Percentiles rank a stretch among this genome's conserved stretches.
phyloP scores from a whole-genome alignment of 2,888 invertebrate genomes.

The Smittia aterrima region DNA sequence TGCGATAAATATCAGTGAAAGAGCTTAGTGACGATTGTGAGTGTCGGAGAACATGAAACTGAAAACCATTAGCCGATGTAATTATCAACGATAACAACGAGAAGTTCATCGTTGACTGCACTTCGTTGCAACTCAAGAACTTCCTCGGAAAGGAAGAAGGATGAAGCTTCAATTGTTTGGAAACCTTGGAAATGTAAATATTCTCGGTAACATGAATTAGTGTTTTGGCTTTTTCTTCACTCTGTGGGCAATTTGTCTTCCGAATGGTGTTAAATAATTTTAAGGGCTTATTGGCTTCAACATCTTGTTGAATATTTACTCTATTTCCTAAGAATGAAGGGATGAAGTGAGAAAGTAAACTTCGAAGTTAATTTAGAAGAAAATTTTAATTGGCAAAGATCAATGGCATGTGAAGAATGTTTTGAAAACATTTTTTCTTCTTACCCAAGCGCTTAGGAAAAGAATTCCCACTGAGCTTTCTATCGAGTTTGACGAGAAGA shows the following conservation, averaged over 20 bases:
- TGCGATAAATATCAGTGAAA: not conserved
- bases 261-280: not conserved
- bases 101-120: not conserved
- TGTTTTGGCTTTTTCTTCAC: not conserved
- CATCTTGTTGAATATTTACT: not conserved
- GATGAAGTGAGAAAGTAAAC: not conserved
- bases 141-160: conserved; percentile 1
- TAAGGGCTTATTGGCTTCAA: not conserved
- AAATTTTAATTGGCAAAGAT: not conserved
- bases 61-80: not conserved
- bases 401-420: not conserved
- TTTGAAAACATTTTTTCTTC: not conserved
- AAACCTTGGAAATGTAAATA: not conserved
- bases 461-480: too few species aligned
- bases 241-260: not conserved
- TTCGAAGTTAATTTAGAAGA: not conserved
- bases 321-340: not conserved
- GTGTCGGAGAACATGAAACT: not conserved
- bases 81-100: not conserved
- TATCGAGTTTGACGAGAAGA: too few species aligned
- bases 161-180: not conserved
- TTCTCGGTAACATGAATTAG: not conserved
- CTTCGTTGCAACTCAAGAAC: not conserved
- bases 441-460: too few species aligned
- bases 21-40: not conserved